Evolutionary conservation across 2,888 invertebrate genomes (phyloP), one percentile per base, ranked within the genome.

Genomic region (Gymnosoma rotundatum): DNA sequence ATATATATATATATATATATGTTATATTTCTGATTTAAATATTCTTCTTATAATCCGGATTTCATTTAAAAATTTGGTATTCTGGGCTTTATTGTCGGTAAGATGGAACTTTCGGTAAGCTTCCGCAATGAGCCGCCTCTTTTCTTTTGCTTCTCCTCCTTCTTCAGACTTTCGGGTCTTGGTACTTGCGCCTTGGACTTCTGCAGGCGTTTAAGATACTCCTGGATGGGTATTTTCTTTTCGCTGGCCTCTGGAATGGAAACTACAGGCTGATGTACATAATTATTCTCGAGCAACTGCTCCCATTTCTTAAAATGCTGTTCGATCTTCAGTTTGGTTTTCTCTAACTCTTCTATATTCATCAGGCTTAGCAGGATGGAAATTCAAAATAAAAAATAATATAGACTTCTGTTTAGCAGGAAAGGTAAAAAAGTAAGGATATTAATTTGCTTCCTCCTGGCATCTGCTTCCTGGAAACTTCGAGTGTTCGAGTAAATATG

Each of bases 151-250:
- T 50, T 50, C 18, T 18, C n/a, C 14, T 50, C 18, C 50, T 50
- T 50, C 50, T 42, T 42, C 14, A n/a, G 45, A 48, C 45, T 48
- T 48, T 48, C 45, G n/a, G 16, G 45, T n/a, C 45, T 48, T 48
- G 45, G 61, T 12, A 42, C 12, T 7, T 42, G 42, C 6, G 45
- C 16, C n/a, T 48, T 48, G 45, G 61, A 38, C 12, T 38, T 61
- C 38, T 61, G 10, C 61, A 61, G 38, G n/a, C 18, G 61, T 38
- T 61, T 38, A 18, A 61, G 61, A 38, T 61, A 38, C 61, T 61
- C 38, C n/a, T 61, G 61, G 12, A 61, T 38, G 5, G 61, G 61
- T 61, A 61, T 61, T 12, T 38, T 38, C 18, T 38, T 61, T 9
- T 61, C 38, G 38, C 18, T n/a, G n/a, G 56, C 56, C 56, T 56